phyloP scores from a whole-genome alignment of 2,888 invertebrate species.

The Pteria penguin region DNA sequence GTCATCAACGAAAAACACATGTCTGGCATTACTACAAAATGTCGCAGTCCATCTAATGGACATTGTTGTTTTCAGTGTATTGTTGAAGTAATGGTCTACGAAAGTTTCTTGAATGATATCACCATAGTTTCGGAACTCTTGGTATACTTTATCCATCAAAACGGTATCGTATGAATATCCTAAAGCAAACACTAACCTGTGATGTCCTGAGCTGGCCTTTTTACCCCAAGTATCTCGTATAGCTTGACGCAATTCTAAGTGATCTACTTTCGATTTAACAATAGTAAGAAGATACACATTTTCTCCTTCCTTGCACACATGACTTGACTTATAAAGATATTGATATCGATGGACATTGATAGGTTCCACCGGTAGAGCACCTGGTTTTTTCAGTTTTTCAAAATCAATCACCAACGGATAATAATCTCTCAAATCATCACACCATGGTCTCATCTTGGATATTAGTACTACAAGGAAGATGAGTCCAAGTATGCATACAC shows the following conservation, averaged over 20 bases:
- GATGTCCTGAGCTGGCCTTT: background rate
- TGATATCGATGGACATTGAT: too few species aligned
- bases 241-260: background rate
- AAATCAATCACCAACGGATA: too few species aligned
- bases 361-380: too few species aligned
- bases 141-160: too few species aligned
- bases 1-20: conserved; percentile 6
- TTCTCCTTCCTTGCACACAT: too few species aligned
- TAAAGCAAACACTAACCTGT: background rate
- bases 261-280: background rate
- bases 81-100: background rate
- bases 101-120: conserved; percentile 8
- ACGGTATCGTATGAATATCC: background rate
- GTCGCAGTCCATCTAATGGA: background rate
- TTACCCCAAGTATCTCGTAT: conserved; percentile 1
- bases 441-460: too few species aligned
- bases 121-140: background rate
- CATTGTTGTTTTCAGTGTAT: conserved; percentile 7
- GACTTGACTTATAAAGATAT: too few species aligned
- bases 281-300: too few species aligned
- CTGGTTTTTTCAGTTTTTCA: too few species aligned
- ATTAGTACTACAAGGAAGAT: too few species aligned
- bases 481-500: too few species aligned
- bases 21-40: background rate
- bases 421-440: too few species aligned